Evolutionary conservation across 2,113 vertebrate species (phyloP), one percentile per base, ranked within the genome.

Genomic region (Pseudopipra pipra): DNA sequence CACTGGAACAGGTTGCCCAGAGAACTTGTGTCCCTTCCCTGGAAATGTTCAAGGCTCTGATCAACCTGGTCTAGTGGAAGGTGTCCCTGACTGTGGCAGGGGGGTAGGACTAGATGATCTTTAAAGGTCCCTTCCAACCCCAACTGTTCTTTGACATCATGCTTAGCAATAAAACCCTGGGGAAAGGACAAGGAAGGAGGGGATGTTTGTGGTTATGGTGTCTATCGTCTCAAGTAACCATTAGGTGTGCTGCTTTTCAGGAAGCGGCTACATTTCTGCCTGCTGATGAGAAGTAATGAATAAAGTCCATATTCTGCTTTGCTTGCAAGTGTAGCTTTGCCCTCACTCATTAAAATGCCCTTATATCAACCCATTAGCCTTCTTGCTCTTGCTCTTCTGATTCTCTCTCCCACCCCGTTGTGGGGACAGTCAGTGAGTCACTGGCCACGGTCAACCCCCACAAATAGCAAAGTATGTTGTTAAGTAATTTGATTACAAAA

Each of bases 31-130:
- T 5, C 6, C 54, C 62, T 61, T 12, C 54, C 24, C 30, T 55
- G 71, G 46, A 76, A 62, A 70, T 13, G 25, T n/a, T 76, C 24
- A 61, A 61, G 46, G 54, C 30, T 75, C 20, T 41, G 30, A 41
- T 25, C 70, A 75, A 0, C 17, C 24, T 22, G n/a, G 3, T 75
- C 46, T 62, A 55, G 11, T 3, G 16, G 47, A 68, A 70, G 9
- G 2, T 41, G 20, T 15, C 20, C 35, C 58, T 49, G 43, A 6
- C 14, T 6, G 4, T 16, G 14, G 46, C n/a, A 12, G 1, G 6
- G 33, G 6, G 7, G 3, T 9, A 51, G 51, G 39, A 56, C 25
- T 20, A 56, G 7, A 14, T 0, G 0, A 65, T n/a, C 9, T 47
- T 73, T 43, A 46, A 44, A 54, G 9, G 9, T 19, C 12, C 13